phyloP scores from a whole-genome alignment of 2,888 invertebrate species.

The Eupithecia insigniata region DNA sequence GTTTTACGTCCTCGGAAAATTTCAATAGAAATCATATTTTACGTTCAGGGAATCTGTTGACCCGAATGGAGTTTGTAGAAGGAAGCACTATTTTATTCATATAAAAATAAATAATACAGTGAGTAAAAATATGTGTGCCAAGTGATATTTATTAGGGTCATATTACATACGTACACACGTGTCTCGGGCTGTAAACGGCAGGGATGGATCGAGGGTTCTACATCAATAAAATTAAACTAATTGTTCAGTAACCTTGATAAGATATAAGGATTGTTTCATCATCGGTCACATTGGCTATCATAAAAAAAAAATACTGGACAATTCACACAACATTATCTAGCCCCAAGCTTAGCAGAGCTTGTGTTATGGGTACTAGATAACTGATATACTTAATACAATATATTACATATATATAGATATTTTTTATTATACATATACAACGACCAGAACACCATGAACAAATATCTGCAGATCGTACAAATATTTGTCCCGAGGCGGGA shows the following conservation, averaged over 20 bases:
- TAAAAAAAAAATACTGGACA: no score
- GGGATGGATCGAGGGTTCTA: slow-evolving; percentile 43
- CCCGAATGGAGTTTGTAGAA: slow-evolving; percentile 41
- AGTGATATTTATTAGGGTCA: slow-evolving; percentile 76
- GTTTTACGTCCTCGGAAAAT: slow-evolving; percentile 4
- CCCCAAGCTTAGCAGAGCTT: no score
- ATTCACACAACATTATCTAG: no score
- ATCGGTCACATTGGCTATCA: no score
- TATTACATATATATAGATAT: no score
- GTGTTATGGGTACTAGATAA: no score
- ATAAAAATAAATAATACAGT: slow-evolving; percentile 46
- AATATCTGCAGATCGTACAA: no score
- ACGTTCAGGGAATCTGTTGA: slow-evolving; percentile 40
- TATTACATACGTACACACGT: slow-evolving; percentile 68
- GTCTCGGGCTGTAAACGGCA: slow-evolving; percentile 53
- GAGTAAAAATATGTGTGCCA: slow-evolving; percentile 67
- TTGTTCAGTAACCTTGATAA: not conserved
- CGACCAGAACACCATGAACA: no score
- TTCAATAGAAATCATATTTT: slow-evolving; percentile 35
- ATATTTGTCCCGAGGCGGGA: no score
- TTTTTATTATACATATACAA: no score
- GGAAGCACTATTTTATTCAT: slow-evolving; percentile 45
- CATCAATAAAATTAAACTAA: not conserved
- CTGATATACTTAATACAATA: no score
- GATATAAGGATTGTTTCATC: no score